Base-by-base conservation (phyloP, 2,888 invertebrate genomes). In the Nemotelus nigrinus region DNA sequence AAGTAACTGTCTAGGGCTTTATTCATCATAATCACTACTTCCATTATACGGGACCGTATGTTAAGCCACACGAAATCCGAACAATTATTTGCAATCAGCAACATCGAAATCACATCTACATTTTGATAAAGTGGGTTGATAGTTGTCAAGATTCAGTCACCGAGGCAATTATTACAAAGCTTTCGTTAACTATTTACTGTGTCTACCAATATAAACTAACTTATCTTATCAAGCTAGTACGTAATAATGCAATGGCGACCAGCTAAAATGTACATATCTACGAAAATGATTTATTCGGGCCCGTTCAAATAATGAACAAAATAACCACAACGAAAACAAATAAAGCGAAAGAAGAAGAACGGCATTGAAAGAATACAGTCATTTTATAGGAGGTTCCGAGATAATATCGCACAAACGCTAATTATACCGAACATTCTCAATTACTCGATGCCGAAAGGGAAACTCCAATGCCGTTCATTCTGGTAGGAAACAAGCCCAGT, bases 351-450 rank as follows among this genome's bases (percentile, higher is more conserved):
- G 5, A 63, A 63, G 6, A 25, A 63, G 43, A 41, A 7, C 39
- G 43, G 10, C 7, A 58, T n/a, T 5, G 25, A 25, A 10, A 58
- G 4, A 43, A 63, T 63, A 63, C 25, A 63, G 4, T n/a, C 7
- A n/a, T 5, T 6, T 5, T n/a, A n/a, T n/a, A 25, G 60, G 39
- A 47, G 48, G n/a, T 39, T 48, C 8, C 44, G 10, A 55, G 74
- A 74, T 74, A 48, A 60, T 50, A 74, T 74, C 74, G 74, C 74
- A 74, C 74, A 70, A 70, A 63, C 74, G 74, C 41, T 74, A 74
- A 74, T 74, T 74, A 74, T 74, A 74, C 50, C 39, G 47, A 74
- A 74, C 74, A 74, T 74, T 74, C 74, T 71, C 74, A 74, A 74
- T 74, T 74, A 74, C 48, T 41, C 10, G 48, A 63, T 74, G 74